phyloP scores from a whole-genome alignment of 2,888 invertebrate genomes.

The Aphodius granarius region DNA sequence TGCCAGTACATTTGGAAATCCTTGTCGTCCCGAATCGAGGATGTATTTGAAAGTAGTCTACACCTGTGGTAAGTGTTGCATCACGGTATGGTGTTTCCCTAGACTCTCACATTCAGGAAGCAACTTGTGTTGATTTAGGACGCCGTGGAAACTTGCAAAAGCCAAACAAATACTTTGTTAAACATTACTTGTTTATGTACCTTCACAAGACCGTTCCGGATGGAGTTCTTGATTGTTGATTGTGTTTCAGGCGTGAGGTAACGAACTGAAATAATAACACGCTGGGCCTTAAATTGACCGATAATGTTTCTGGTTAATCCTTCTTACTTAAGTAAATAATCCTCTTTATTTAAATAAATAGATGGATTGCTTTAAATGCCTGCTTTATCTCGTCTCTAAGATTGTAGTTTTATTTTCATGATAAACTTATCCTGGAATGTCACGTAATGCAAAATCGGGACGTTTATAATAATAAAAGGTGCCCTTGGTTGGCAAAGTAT shows the following conservation, averaged over 20 bases:
- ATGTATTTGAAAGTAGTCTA: conserved; percentile 87
- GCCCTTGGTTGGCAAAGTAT: background rate
- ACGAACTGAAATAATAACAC: background rate
- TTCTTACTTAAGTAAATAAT: no score
- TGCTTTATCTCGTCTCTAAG: no score
- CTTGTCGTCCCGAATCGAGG: conserved; percentile 76
- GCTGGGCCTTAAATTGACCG: background rate
- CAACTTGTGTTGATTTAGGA: background rate
- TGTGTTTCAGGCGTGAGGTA: background rate
- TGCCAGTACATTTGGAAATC: conserved; percentile 79
- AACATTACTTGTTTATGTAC: background rate
- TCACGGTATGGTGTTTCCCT: conserved; percentile 3
- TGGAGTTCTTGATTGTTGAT: no score
- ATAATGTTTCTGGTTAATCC: no score
- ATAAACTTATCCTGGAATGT: no score
- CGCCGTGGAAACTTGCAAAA: background rate
- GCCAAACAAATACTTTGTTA: background rate
- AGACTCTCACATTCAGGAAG: background rate
- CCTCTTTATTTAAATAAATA: no score
- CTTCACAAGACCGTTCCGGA: background rate
- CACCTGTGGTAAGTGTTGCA: conserved; percentile 74
- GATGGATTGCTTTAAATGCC: no score
- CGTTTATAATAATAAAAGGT: no score
- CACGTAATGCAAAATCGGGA: no score
- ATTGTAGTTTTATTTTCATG: no score